Percentiles rank a stretch among this genome's conserved stretches.
Evolutionary conservation across 2,888 invertebrate species (phyloP).

Genomic region (Tanaodytes sp.): DNA sequence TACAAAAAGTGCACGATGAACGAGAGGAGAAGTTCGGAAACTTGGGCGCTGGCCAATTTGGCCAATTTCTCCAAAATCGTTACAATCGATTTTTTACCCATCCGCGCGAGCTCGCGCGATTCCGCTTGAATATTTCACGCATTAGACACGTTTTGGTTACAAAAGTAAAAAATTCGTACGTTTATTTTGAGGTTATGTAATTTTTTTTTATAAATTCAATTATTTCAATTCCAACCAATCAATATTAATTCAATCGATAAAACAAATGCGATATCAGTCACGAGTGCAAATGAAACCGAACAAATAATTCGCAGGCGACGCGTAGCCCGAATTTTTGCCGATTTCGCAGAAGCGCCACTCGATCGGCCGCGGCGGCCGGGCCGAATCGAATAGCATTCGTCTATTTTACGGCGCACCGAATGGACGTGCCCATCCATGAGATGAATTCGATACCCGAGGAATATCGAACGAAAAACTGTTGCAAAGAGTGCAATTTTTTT

Average conservation of each 20-base stretch:
- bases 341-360: background rate
- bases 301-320: background rate
- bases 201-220: too few relatives aligned
- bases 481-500: conserved; percentile 38
- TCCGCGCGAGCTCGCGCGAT: too few relatives aligned
- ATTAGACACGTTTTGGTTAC: too few relatives aligned
- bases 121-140: too few relatives aligned
- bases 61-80: conserved; percentile 53
- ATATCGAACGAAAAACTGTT: conserved; percentile 41
- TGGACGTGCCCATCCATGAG: conserved; percentile 1
- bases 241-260: too few relatives aligned
- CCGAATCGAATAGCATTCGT: background rate
- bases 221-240: too few relatives aligned
- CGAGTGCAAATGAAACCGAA: too few relatives aligned
- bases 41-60: conserved; percentile 54
- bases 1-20: conserved; percentile 28
- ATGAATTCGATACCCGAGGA: conserved; percentile 26
- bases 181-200: too few relatives aligned
- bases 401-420: conserved; percentile 9
- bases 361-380: background rate
- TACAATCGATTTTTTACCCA: conserved; percentile 45
- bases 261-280: too few relatives aligned
- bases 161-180: too few relatives aligned
- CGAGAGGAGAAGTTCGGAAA: conserved; percentile 47
- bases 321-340: background rate